Evolutionary conservation across 2,113 vertebrate genomes (phyloP).

Genomic region (Mobula hypostoma): DNA sequence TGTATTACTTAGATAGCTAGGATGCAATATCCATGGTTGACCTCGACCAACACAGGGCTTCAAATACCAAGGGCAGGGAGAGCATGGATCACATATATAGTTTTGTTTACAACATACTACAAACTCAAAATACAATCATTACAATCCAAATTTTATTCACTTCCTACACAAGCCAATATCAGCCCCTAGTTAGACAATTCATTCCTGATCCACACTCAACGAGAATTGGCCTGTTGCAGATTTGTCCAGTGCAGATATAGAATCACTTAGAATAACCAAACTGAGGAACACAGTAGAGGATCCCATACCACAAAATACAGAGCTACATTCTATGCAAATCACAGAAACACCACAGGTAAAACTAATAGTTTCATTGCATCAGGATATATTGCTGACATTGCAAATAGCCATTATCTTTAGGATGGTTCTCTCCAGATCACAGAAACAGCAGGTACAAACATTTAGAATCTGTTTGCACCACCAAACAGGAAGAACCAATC

Average conservation of each 20-base stretch:
- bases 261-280: background rate
- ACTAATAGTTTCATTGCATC: background rate
- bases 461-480: background rate
- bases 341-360: background rate
- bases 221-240: background rate
- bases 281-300: background rate
- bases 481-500: background rate
- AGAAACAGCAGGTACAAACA: background rate
- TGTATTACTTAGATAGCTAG: too few species aligned
- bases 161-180: background rate
- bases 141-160: background rate
- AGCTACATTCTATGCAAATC: too few species aligned
- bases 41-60: too few species aligned
- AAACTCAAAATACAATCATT: background rate
- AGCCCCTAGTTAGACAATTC: background rate
- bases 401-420: background rate
- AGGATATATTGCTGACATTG: background rate
- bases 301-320: background rate
- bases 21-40: too few species aligned
- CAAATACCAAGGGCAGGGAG: background rate
- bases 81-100: background rate
- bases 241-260: background rate
- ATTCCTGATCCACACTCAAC: background rate
- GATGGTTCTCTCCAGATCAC: background rate
- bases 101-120: background rate